phyloP scores from a whole-genome alignment of 1,140 invertebrate species.

The Pogonomyrmex barbatus region DNA sequence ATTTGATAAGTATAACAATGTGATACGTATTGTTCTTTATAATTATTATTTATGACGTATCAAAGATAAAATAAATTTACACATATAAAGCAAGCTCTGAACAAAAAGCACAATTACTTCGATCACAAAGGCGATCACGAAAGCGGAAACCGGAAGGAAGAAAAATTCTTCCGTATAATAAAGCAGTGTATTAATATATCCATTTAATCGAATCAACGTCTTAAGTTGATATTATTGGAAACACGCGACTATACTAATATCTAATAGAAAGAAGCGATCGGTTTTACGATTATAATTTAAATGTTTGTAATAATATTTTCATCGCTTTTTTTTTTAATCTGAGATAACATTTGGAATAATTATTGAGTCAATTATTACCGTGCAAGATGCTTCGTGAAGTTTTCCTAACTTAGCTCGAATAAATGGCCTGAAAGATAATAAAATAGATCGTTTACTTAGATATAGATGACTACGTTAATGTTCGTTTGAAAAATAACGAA shows the following conservation, averaged over 20 bases:
- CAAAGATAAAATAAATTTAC: conserved; percentile 4
- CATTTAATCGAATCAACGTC: neutral
- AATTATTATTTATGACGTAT: conserved; percentile 1
- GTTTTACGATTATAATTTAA: neutral
- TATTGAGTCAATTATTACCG: conserved; percentile 90
- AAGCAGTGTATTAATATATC: conserved; percentile 19
- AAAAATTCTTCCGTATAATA: conserved; percentile 47
- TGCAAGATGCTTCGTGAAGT: conserved; percentile 97
- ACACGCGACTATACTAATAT: conserved; percentile 27
- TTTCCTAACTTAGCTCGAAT: conserved; percentile 97
- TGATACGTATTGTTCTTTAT: neutral
- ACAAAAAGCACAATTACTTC: conserved; percentile 38
- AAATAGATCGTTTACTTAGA: neutral
- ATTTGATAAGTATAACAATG: neutral
- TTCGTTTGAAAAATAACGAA: neutral
- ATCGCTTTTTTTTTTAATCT: neutral
- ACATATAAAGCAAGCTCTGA: conserved; percentile 46
- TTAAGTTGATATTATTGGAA: neutral
- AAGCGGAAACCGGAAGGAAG: conserved; percentile 60
- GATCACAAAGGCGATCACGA: conserved; percentile 64
- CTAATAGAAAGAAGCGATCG: neutral
- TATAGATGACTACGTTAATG: neutral
- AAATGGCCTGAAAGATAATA: conserved; percentile 89
- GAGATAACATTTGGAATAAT: conserved; percentile 25
- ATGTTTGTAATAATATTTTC: neutral